Evolutionary conservation across 2,888 invertebrate genomes (phyloP).

Genomic region (Amiota minor): DNA sequence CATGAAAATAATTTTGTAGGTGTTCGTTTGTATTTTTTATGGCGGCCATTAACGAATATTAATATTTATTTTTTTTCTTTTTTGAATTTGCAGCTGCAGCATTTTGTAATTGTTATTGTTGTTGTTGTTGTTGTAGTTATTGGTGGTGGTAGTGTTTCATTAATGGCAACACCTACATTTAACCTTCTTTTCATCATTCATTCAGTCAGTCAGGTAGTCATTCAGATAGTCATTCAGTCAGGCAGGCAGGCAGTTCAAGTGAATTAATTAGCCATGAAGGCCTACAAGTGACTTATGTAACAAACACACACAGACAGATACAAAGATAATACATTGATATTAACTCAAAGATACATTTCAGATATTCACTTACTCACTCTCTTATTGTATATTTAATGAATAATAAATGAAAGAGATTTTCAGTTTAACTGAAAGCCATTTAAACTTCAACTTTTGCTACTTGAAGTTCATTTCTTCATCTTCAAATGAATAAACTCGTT

Average conservation of each 20-base stretch:
- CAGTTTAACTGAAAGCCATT: too few species aligned
- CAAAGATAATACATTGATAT: neutral
- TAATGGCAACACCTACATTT: constrained; percentile 61
- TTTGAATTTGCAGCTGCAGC: constrained; percentile 56
- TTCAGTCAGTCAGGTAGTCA: constrained; percentile 20
- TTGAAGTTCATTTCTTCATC: too few species aligned
- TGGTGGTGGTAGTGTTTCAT: constrained; percentile 46
- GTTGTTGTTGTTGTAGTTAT: constrained; percentile 42
- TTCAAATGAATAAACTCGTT: too few species aligned
- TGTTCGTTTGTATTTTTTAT: constrained; percentile 49
- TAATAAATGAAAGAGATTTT: too few species aligned
- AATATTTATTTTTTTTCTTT: constrained; percentile 48
- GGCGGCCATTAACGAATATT: constrained; percentile 54
- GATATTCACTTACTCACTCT: neutral
- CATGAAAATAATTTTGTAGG: constrained; percentile 50
- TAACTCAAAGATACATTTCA: neutral
- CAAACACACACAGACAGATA: neutral
- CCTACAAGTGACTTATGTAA: constrained; percentile 49
- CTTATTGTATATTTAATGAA: neutral
- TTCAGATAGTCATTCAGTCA: neutral
- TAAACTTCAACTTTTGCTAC: too few species aligned
- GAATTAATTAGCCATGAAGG: constrained; percentile 66
- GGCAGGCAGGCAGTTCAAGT: constrained; percentile 43
- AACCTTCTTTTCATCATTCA: constrained; percentile 56
- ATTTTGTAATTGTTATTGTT: neutral